Conservation (phyloP, 2,113 vertebrate genomes). For the Turdus rufiventris region DNA sequence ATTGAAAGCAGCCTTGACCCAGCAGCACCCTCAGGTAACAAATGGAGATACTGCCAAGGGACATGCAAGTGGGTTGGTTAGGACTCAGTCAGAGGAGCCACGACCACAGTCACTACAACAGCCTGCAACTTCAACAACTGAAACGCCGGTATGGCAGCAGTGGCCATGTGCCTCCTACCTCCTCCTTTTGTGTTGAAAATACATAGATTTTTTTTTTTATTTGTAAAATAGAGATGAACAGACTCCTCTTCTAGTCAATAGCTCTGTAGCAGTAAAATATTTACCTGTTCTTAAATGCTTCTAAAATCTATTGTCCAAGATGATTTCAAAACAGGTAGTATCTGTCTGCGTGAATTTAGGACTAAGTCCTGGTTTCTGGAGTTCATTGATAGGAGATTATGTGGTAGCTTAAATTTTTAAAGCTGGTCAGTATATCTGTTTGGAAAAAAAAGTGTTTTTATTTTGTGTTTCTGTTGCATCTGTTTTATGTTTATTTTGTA, state of each 20-base stretch:
- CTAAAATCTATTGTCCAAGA: neutral
- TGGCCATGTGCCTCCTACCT: neutral
- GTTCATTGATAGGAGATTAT: neutral
- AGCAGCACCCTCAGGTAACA: constrained; percentile 93
- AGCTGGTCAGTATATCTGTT: neutral
- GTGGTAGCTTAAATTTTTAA: neutral
- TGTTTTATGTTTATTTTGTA: neutral
- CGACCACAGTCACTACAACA: constrained; percentile 90
- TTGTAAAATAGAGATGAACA: neutral
- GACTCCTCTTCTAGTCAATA: neutral
- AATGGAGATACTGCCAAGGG: constrained; percentile 87
- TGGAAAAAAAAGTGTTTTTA: neutral
- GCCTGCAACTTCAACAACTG: constrained; percentile 95
- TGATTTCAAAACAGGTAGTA: neutral
- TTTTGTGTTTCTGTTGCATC: neutral
- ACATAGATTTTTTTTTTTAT: neutral
- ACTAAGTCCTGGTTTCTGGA: neutral
- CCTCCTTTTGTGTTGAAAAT: neutral
- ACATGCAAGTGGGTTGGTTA: constrained; percentile 79
- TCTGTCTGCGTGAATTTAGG: neutral
- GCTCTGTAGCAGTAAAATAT: neutral
- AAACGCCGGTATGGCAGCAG: constrained; percentile 85
- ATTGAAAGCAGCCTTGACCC: constrained; percentile 89
- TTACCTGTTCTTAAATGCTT: neutral
- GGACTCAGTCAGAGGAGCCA: constrained; percentile 82